Base-by-base conservation (phyloP, 2,113 vertebrate genomes). In the Labeo rohita region DNA sequence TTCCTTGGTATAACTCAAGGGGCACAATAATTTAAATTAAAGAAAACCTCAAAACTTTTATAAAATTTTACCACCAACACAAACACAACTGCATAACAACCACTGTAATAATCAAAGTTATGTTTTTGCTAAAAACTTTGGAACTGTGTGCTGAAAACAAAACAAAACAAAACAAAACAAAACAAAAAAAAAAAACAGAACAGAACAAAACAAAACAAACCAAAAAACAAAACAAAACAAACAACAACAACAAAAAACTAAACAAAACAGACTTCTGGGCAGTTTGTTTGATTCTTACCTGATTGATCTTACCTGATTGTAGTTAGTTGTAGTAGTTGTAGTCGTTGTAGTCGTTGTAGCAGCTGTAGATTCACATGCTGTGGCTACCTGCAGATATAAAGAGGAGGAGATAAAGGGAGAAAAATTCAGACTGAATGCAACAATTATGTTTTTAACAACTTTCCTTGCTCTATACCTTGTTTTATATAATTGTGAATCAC, bases 231-330 rank as follows among this genome's bases (percentile, higher is more conserved):
- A 28, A 28, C 28, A 28, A 28, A 28, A 28, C 28, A 39, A 7
- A 59, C 21, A n/a, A n/a, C n/a, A n/a, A n/a, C n/a, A n/a, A 28
- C 28, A 28, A 28, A 28, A 28, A 28, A 28, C 28, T 28, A 28
- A 28, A 28, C 28, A 28, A 28, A 28, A 28, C 28, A 39, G 18
- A 59, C 21, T n/a, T n/a, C 56, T 61, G 21, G 21, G 8, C 56
- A 61, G 56, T 61, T 61, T 61, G 21, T 61, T 59, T 59, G 56
- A 59, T 59, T 59, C 56, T 59, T 59, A 59, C 56, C 56, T 8
- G 61, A 8, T 80, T 21, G 6, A 73, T 49, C 94, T 95, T 90
- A 95, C 95, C 93, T 75, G 91, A 52, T 95, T 94, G 92, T 94
- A 92, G 89, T 89, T 95, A 89, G 91, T 87, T 66, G 86, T 9